Conservation (phyloP, 2,888 invertebrate genomes). For the Saturnia pavonia region DNA sequence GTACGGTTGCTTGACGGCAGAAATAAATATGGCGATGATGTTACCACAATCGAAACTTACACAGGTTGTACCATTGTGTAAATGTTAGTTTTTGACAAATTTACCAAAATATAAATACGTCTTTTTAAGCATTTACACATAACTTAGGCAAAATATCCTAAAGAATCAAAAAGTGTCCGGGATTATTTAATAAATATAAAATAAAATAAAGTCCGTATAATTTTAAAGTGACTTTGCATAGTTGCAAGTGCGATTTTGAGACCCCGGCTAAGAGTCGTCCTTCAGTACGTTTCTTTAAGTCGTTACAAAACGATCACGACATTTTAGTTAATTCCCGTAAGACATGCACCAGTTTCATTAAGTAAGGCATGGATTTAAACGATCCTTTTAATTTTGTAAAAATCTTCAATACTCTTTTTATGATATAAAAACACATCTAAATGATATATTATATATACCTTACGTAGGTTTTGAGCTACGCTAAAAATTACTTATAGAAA, state of each 20-base stretch:
- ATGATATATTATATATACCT: too few species aligned
- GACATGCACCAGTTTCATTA: background rate
- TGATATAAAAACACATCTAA: too few species aligned
- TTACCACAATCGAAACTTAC: background rate
- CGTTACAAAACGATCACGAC: slow-evolving; percentile 15
- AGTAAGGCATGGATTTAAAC: background rate
- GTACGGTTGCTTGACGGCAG: too few species aligned
- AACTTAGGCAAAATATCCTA: background rate
- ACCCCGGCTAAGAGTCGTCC: background rate
- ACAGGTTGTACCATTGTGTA: background rate
- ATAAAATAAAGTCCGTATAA: too few species aligned
- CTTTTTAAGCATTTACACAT: background rate
- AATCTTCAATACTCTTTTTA: too few species aligned
- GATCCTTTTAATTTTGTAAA: too few species aligned
- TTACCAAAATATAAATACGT: background rate
- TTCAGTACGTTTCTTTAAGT: background rate
- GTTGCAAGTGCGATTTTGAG: background rate
- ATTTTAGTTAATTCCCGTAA: slow-evolving; percentile 8
- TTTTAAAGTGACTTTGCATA: background rate
- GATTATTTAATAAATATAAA: background rate
- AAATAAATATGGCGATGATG: background rate
- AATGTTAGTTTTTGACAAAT: background rate
- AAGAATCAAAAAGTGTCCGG: background rate
- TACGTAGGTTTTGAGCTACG: too few species aligned
- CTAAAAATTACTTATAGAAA: too few species aligned